Base-by-base conservation (phyloP, 2,113 vertebrate genomes). In the Cyprinus carpio region DNA sequence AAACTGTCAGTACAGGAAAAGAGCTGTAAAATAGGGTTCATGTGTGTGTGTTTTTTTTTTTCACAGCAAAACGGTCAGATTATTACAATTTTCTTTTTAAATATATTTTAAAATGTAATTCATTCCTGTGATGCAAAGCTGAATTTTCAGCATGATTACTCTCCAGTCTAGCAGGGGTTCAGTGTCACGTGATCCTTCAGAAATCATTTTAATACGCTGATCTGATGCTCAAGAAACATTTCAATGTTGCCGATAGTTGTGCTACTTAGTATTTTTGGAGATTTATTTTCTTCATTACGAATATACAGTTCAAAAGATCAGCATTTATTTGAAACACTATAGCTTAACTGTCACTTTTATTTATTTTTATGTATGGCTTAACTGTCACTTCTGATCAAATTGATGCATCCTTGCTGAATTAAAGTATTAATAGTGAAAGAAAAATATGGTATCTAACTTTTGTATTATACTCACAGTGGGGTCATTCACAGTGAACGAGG, bases 391-490 rank as follows among this genome's bases (percentile, higher is more conserved):
- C 40, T 5, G 23, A n/a, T 71, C 9, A 71, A 2, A n/a, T n/a
- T 4, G 29, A 75, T 75, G 72, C 25, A 75, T 46, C 71, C 4
- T 74, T 74, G 1, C 23, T 23, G 69, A 40, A 72, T 37, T n/a
- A 12, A 71, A 40, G 10, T 5, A 40, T 27, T 25, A 0, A 16
- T 75, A 31, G 88, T 83, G 87, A 83, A 9, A 6, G 87, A 86
- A 91, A 93, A 90, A 2, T 54, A 54, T 16, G 20, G 90, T 31
- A 89, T 91, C 89, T 91, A 90, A 93, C 92, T 89, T 89, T 88
- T 92, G 89, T 88, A 91, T 43, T 89, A 82, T 74, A 90, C 85
- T 92, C 85, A 90, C 85, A 84, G 78, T 74, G 3, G 27, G 81
- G 87, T 88, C 85, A 89, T 89, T 92, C 77, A 93, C 83, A 87